Base-by-base conservation (phyloP, 2,888 invertebrate species). In the Lycophotia porphyrea region DNA sequence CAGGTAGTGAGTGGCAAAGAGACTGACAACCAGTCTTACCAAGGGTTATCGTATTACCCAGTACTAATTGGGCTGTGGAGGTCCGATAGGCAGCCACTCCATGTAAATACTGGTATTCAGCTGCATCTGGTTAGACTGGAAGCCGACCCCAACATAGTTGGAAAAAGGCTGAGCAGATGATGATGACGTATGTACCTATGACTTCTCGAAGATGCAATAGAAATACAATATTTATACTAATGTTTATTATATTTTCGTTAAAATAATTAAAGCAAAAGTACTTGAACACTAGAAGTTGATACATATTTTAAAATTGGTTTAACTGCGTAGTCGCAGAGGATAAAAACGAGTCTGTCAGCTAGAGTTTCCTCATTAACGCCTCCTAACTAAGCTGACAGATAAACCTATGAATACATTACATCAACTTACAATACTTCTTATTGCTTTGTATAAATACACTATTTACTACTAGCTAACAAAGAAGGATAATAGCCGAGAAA, bases 391-490 rank as follows among this genome's bases (percentile, higher is more conserved):
- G 39, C 34, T 0, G 15, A 52, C n/a, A 27, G 44, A 58, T 39
- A 76, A 58, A 11, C 55, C 15, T 27, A 27, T 24, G 24, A 55
- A 64, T 65, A 47, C 27, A 55, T 31, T 47, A 55, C 18, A 24
- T 13, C 15, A 39, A 60, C 39, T 63, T 3, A 44, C 61, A 76
- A 68, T 21, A 67, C 36, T 18, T 34, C 42, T 13, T 63, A 63
- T 39, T 49, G 5, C 24, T 64, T 76, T 36, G 36, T 36, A 42
- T 61, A 61, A 74, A 36, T 58, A 36, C 55, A 65, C 49, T 75
- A 42, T 75, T 75, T 75, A 76, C 76, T 61, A 75, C 34, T 34
- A 18, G 7, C 24, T 21, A n/a, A 55, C 65, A 65, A 76, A 64
- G 27, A 55, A 21, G 18, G 5, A 34, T 61, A 63, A 63, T 39